A percentile compares a stretch with the other conserved stretches of the same genome.
phyloP scores from a whole-genome alignment of 2,888 invertebrate species.

The Leistus spinibarbis region DNA sequence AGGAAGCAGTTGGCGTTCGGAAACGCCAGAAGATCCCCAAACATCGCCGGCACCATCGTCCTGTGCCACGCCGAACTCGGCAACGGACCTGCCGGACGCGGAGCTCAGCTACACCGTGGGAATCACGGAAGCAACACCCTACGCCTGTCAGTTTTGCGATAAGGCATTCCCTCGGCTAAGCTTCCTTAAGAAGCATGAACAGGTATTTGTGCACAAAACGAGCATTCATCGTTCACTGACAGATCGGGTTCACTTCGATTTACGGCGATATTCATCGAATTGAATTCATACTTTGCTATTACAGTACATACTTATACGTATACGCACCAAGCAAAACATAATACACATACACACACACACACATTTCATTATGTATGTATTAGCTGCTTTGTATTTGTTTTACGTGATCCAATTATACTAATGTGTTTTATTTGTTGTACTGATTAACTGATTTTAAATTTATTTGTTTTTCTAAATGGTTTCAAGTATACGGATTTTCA shows the following conservation, averaged over 20 bases:
- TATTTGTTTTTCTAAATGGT: background rate
- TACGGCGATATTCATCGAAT: background rate
- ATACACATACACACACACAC: background rate
- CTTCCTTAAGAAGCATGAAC: constrained; percentile 90
- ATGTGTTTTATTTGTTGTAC: background rate
- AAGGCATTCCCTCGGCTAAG: constrained; percentile 87
- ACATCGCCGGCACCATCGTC: constrained; percentile 64
- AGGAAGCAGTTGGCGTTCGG: constrained; percentile 72
- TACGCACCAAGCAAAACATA: too few relatives aligned
- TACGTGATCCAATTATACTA: background rate
- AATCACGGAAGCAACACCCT: constrained; percentile 76
- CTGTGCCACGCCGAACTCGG: constrained; percentile 69
- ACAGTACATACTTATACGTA: background rate
- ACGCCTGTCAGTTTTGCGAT: constrained; percentile 91
- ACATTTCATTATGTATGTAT: background rate
- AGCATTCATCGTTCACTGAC: constrained; percentile 4
- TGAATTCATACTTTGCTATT: background rate
- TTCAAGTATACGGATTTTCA: background rate
- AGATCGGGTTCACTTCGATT: constrained; percentile 9
- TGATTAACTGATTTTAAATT: background rate
- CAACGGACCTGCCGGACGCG: constrained; percentile 68
- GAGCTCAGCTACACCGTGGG: constrained; percentile 70
- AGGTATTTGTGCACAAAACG: constrained; percentile 62
- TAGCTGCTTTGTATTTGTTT: background rate
- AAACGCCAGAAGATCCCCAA: constrained; percentile 65